Base-by-base conservation (phyloP, 2,113 vertebrate genomes). In the Cavia aperea region DNA sequence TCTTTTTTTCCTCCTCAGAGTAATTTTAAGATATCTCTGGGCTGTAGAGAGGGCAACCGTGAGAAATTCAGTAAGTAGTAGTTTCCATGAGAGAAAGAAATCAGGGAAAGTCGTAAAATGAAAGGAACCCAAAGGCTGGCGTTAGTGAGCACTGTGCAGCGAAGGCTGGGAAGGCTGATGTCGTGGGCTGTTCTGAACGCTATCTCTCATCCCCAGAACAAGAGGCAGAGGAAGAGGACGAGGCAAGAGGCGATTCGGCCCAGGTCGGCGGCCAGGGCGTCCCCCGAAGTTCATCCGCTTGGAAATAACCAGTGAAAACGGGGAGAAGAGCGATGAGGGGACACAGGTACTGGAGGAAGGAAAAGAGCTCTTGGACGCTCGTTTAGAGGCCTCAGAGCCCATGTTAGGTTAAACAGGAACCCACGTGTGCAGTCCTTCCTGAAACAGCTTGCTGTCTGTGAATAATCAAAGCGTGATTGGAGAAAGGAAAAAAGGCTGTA, bases 201-300 rank as follows among this genome's bases (percentile, higher is more conserved):
- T 62, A 73, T 96, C 0, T 97, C 54, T 96, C 15, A 89, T 97
- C 92, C 97, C 49, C 95, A 99, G 99, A 97, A 97, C 99, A 70
- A 99, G 98, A 97, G 98, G 98, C 75, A 98, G 99, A 92, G 98
- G 98, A 43, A 98, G 99, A 86, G 99, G 99, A 49, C 97, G 99
- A 97, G 98, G 98, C 68, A 98, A 99, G 95, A 98, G 98, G 96
- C 97, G 99, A 88, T 99, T 99, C 93, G 98, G 98, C 66, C 98
- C 98, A 2, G 99, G 99, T 93, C 98, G 99, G 60, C 97, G 99
- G 95, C 99, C 99, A 0, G 99, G 99, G 4, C 98, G 99, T 0
- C 98, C 99, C 10, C 99, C 99, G 26, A 99, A 99, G 96, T 99
- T 99, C 95, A 98, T 99, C 96, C 98, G 98, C 24, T 93, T 99